A percentile compares a stretch with the other conserved stretches of the same genome.
These are phyloP conservation scores for Caenorhabditis zanzibari DNA, from an alignment of 2,888 invertebrate species.

Conservation along the genomic window DNA sequence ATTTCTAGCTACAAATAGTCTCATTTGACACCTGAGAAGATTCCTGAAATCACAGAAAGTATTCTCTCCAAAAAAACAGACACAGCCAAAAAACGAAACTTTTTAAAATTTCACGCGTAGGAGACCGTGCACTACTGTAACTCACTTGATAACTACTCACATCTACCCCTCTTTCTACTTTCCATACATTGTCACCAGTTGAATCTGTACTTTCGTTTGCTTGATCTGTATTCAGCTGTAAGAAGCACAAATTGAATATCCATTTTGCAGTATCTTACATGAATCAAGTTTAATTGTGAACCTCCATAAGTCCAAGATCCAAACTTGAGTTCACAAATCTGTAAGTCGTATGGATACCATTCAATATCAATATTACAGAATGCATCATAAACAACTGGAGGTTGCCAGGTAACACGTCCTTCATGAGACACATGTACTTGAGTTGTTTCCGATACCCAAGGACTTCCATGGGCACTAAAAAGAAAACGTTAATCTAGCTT, in stretches of 20 bases:
- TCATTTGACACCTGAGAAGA: too few relatives aligned
- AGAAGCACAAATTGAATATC: neutral
- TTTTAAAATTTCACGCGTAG: too few relatives aligned
- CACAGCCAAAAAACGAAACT: too few relatives aligned
- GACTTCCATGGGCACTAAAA: slow-evolving; percentile 81
- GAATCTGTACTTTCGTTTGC: slow-evolving; percentile 57
- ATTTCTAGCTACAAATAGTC: too few relatives aligned
- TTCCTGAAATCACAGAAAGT: too few relatives aligned
- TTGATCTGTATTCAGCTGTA: slow-evolving; percentile 73
- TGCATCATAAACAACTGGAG: slow-evolving; percentile 82
- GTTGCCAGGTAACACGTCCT: slow-evolving; percentile 79
- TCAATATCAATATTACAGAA: slow-evolving; percentile 82
- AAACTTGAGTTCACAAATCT: slow-evolving; percentile 82
- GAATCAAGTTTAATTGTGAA: slow-evolving; percentile 81
- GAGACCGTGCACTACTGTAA: neutral
- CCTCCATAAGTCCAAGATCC: slow-evolving; percentile 83
- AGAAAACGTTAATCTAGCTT: neutral
- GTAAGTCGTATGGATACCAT: slow-evolving; percentile 83
- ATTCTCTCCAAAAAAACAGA: too few relatives aligned
- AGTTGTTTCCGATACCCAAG: slow-evolving; percentile 78
- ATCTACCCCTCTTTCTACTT: slow-evolving; percentile 78
- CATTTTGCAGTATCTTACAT: slow-evolving; percentile 71
- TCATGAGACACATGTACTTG: slow-evolving; percentile 78
- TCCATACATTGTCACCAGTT: slow-evolving; percentile 69
- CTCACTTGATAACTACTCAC: slow-evolving; percentile 75